Evolutionary conservation across 92 coral and sea anemone species (phyloP).

Genomic region (Parazoanthus darwini): DNA sequence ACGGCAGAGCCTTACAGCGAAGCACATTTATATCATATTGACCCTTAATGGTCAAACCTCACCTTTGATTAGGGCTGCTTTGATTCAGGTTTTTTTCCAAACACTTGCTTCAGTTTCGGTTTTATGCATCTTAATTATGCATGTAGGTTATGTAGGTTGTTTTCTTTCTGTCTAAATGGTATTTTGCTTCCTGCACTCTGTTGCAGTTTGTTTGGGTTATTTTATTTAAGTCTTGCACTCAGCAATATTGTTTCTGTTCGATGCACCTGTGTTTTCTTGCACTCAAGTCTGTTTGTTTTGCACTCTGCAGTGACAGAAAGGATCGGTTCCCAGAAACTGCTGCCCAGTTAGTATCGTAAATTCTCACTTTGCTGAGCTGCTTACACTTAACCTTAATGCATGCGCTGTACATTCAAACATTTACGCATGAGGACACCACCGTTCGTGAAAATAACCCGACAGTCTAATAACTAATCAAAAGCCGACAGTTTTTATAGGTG

Average conservation of each 20-base stretch:
- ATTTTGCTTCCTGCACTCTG: neutral
- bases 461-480: too few species aligned
- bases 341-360: constrained; percentile 25
- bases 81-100: too few species aligned
- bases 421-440: neutral
- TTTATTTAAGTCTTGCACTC: neutral
- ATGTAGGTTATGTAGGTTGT: neutral
- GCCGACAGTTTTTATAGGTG: too few species aligned
- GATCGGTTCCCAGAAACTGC: constrained; percentile 19
- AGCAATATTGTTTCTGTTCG: neutral
- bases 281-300: constrained; percentile 30
- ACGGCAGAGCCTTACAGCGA: too few species aligned
- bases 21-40: too few species aligned
- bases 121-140: neutral
- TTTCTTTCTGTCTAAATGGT: too few species aligned
- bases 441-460: too few species aligned
- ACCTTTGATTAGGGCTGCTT: too few species aligned
- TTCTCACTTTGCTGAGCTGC: neutral
- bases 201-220: neutral
- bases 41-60: too few species aligned
- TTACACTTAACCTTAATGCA: neutral
- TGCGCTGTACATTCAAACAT: neutral
- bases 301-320: constrained; percentile 39
- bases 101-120: neutral
- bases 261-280: neutral